A percentile compares a stretch with the other conserved stretches of the same genome.
Conservation (phyloP, 1,140 invertebrate species). For the Ostrea denselamellosa region DNA sequence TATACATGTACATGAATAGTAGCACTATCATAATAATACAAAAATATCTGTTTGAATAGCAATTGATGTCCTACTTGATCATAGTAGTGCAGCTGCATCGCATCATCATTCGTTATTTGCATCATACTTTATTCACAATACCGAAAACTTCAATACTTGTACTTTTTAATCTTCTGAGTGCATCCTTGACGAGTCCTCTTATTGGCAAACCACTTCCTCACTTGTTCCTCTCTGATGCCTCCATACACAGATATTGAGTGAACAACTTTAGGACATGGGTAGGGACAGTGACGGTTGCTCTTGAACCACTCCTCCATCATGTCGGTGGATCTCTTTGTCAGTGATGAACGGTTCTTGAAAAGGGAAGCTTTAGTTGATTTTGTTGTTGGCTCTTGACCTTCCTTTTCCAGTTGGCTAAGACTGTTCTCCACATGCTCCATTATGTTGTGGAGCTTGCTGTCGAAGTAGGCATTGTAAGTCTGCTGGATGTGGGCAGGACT, state of each 20-base stretch:
- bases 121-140: neutral
- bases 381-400: neutral
- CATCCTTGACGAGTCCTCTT: conserved; percentile 49
- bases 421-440: conserved; percentile 48
- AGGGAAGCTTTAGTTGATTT: neutral
- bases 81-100: neutral
- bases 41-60: neutral
- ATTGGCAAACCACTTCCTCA: conserved; percentile 62
- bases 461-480: conserved; percentile 48
- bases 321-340: conserved; percentile 4
- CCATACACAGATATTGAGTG: conserved; percentile 44
- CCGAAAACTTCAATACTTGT: neutral
- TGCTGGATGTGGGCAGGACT: neutral
- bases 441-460: conserved; percentile 46
- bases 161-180: neutral
- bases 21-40: too few relatives aligned
- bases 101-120: neutral
- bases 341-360: neutral
- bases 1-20: too few relatives aligned
- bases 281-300: conserved; percentile 47
- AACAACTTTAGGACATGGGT: conserved; percentile 40
- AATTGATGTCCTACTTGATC: too few relatives aligned
- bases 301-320: conserved; percentile 54
- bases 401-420: conserved; percentile 31
- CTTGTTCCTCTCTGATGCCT: conserved; percentile 51